Conservation (phyloP, 2,888 invertebrate genomes). For the Cryptocephalus moraei region DNA sequence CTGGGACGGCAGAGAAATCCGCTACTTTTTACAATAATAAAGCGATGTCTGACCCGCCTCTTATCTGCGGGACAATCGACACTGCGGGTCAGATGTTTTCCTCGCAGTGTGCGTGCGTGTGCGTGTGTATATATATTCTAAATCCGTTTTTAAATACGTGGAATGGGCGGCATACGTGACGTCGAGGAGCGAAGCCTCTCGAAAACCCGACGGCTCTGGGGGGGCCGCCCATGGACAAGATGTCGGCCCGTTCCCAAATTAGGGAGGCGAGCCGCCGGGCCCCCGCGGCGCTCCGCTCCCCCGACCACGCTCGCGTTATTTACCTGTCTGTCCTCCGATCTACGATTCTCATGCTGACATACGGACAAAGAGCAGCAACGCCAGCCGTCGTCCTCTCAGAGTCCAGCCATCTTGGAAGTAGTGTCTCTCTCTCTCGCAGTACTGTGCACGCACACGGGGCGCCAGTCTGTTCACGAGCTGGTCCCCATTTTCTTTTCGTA, state of each 20-base stretch:
- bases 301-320: conserved; percentile 14
- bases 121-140: background rate
- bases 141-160: conserved; percentile 3
- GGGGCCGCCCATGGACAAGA: conserved; percentile 25
- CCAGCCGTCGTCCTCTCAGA: conserved; percentile 39
- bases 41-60: no score
- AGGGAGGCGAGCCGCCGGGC: background rate
- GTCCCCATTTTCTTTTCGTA: no score
- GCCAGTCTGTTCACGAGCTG: no score
- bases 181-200: conserved; percentile 9
- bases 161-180: conserved; percentile 24
- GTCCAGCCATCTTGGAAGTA: conserved; percentile 59
- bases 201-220: conserved; percentile 9
- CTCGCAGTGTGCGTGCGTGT: no score
- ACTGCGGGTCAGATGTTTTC: no score
- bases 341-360: conserved; percentile 60
- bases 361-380: conserved; percentile 52
- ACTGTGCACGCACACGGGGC: no score
- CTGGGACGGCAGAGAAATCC: no score
- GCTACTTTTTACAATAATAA: no score
- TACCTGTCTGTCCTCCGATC: conserved; percentile 55
- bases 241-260: conserved; percentile 24
- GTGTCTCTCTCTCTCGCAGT: no score
- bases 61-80: no score
- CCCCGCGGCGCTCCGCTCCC: conserved; percentile 2